Percentiles rank a stretch among this genome's conserved stretches.
Evolutionary conservation across 64 coral and sea anemone genomes (phyloP).

Genomic region (Porites lutea): DNA sequence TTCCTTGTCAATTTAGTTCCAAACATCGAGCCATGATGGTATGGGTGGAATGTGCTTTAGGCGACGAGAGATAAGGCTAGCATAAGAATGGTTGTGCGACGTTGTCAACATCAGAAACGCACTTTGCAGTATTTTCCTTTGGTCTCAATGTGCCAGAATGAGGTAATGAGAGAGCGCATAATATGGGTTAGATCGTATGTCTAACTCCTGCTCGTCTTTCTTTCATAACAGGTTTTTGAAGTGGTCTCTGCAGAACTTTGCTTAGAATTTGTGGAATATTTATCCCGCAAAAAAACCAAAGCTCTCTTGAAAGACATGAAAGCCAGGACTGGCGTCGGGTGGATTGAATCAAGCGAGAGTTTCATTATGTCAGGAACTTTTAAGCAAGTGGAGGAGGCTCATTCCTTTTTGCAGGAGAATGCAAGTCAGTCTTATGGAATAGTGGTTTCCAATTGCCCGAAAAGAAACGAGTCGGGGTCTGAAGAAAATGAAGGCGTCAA

Average conservation of each 20-base stretch:
- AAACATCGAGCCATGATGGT: too few relatives aligned
- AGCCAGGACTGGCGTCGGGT: not conserved
- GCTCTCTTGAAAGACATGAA: not conserved
- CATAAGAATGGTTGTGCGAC: too few relatives aligned
- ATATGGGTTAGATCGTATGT: too few relatives aligned
- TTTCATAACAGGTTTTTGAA: not conserved
- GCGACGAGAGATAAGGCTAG: too few relatives aligned
- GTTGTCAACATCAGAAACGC: too few relatives aligned
- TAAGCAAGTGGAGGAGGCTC: not conserved
- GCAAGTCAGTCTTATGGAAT: not conserved
- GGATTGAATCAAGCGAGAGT: not conserved
- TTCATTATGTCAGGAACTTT: not conserved
- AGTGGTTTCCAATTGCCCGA: not conserved
- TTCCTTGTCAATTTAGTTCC: too few relatives aligned
- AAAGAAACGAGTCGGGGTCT: not conserved
- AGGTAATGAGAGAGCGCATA: too few relatives aligned
- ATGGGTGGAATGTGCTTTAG: too few relatives aligned
- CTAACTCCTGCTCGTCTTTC: not conserved
- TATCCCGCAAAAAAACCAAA: not conserved
- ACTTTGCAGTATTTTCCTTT: too few relatives aligned
- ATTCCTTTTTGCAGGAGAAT: not conserved
- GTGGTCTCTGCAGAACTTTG: slow-evolving; percentile 10
- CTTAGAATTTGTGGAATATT: not conserved
- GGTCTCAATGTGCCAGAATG: too few relatives aligned
- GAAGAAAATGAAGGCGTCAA: too few relatives aligned